Conservation (phyloP, 2,113 vertebrate genomes). For the Dryoscopus gambensis region DNA sequence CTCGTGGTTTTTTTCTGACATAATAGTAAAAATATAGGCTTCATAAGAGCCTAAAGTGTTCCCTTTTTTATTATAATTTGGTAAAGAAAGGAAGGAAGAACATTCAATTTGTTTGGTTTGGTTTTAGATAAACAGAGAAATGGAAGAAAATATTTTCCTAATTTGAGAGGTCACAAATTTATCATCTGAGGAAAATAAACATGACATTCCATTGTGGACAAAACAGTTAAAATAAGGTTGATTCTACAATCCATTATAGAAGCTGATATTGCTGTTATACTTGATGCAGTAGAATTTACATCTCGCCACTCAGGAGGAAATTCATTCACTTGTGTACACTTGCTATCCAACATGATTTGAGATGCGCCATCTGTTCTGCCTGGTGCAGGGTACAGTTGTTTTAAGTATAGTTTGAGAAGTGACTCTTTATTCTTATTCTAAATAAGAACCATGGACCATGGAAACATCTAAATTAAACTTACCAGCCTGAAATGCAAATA, state of each 20-base stretch:
- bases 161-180: neutral
- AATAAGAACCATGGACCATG: neutral
- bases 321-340: neutral
- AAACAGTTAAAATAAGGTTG: neutral
- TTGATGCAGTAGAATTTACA: neutral
- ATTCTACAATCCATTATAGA: neutral
- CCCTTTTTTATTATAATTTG: neutral
- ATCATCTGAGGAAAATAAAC: neutral
- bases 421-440: neutral
- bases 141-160: neutral
- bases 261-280: neutral
- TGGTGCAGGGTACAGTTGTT: neutral
- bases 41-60: neutral
- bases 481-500: neutral
- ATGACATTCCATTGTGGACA: neutral
- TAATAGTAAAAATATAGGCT: neutral
- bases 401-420: neutral
- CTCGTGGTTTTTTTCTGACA: neutral
- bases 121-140: neutral
- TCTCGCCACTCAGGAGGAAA: neutral
- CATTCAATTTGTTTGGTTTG: neutral
- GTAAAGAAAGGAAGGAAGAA: neutral
- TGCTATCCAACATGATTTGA: neutral
- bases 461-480: neutral
- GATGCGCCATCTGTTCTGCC: neutral